phyloP scores from a whole-genome alignment of 2,797 vertebrate genomes.

The Lagodon rhomboides region DNA sequence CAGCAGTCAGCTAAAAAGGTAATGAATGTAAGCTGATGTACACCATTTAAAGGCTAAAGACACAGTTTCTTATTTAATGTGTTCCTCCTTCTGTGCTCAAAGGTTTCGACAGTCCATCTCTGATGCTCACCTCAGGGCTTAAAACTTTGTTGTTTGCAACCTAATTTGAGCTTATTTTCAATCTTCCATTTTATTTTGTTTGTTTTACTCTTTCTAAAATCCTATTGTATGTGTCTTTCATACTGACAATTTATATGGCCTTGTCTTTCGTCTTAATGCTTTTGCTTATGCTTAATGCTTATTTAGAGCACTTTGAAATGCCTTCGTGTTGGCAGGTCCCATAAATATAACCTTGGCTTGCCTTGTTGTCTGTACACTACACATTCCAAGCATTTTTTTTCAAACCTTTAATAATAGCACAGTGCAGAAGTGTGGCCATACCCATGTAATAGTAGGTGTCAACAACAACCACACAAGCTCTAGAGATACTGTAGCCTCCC shows the following conservation, averaged over 20 bases:
- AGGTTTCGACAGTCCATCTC: background rate
- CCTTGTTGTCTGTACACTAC: slow-evolving; percentile 32
- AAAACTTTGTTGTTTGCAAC: background rate
- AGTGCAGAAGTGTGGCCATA: background rate
- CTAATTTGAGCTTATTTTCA: background rate
- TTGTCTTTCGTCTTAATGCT: background rate
- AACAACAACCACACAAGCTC: background rate
- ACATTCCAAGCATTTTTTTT: slow-evolving; percentile 65
- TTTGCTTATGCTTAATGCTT: too few relatives aligned
- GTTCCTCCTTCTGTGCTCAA: background rate
- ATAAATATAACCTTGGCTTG: background rate
- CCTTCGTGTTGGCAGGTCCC: background rate
- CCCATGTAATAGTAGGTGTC: slow-evolving; percentile 53
- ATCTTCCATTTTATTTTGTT: too few relatives aligned
- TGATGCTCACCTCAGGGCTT: background rate
- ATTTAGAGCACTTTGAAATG: too few relatives aligned
- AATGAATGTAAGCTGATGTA: background rate
- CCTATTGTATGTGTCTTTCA: too few relatives aligned
- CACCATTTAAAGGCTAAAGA: background rate
- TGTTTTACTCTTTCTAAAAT: too few relatives aligned
- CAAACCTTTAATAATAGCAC: slow-evolving; percentile 50
- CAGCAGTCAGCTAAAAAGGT: background rate
- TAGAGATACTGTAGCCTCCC: background rate
- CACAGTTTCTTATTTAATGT: background rate
- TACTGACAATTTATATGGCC: background rate